Percentiles rank a stretch among this genome's conserved stretches.
Conservation (phyloP, 2,113 vertebrate genomes). For the Ursus arctos region DNA sequence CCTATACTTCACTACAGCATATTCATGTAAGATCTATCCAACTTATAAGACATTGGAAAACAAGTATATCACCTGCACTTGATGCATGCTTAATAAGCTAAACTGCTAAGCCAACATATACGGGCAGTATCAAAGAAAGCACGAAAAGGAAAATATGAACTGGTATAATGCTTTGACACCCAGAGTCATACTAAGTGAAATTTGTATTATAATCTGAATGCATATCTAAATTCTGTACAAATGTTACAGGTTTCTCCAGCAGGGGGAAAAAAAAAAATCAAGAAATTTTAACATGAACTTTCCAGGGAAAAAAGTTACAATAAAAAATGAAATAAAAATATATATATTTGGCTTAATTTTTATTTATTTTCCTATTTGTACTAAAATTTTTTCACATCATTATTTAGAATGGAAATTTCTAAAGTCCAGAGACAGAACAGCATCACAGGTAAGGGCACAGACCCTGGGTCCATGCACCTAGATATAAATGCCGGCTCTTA, state of each 20-base stretch:
- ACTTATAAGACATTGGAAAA: neutral
- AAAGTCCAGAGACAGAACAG: neutral
- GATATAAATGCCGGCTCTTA: neutral
- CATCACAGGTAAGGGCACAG: neutral
- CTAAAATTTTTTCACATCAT: neutral
- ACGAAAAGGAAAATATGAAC: neutral
- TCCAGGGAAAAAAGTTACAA: constrained; percentile 24
- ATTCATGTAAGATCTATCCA: neutral
- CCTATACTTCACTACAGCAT: neutral
- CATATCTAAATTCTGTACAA: neutral
- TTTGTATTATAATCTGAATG: neutral
- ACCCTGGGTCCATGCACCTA: neutral
- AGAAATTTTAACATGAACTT: neutral
- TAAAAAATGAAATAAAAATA: constrained; percentile 23
- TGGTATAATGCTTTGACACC: neutral
- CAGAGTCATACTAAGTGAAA: neutral
- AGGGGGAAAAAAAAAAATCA: neutral
- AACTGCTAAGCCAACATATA: neutral
- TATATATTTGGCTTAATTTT: neutral
- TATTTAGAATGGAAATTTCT: neutral
- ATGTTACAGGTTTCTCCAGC: neutral
- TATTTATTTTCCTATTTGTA: constrained; percentile 5
- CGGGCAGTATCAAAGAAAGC: neutral
- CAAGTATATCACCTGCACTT: neutral
- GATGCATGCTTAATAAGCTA: neutral